Conservation (phyloP, 1,140 invertebrate species). For the Brachionus calyciflorus region DNA sequence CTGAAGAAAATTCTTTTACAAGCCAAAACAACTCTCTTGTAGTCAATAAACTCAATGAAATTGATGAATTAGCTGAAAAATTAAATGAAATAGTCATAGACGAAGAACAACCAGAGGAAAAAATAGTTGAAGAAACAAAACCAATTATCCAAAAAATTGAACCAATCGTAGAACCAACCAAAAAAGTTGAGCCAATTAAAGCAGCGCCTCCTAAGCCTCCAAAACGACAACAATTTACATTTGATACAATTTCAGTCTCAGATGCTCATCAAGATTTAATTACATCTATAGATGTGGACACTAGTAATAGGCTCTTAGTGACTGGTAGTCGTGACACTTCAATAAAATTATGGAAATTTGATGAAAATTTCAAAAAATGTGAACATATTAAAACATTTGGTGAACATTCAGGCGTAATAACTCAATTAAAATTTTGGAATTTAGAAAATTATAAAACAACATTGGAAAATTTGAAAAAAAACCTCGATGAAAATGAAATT, state of each 20-base stretch:
- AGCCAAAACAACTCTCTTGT: background rate
- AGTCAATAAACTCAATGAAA: background rate
- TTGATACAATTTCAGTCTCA: background rate
- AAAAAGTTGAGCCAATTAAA: background rate
- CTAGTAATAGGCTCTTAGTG: background rate
- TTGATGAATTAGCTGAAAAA: background rate
- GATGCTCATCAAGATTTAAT: conserved; percentile 34
- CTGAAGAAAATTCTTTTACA: background rate
- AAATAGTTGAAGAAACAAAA: background rate
- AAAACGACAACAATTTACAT: background rate
- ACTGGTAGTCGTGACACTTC: conserved; percentile 30
- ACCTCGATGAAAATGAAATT: conserved; percentile 10
- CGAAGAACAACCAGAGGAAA: background rate
- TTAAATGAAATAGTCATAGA: background rate
- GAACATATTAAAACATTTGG: background rate
- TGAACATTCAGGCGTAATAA: background rate
- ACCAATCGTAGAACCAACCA: background rate
- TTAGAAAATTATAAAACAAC: background rate
- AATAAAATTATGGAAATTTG: background rate
- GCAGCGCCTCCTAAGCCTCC: background rate
- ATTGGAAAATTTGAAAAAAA: conserved; percentile 20
- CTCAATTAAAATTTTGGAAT: conserved; percentile 11
- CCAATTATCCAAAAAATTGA: background rate
- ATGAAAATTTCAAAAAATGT: background rate
- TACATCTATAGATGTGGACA: background rate